Evolutionary conservation across 1,140 invertebrate species (phyloP).

Genomic region (Cecropterus lyciades): DNA sequence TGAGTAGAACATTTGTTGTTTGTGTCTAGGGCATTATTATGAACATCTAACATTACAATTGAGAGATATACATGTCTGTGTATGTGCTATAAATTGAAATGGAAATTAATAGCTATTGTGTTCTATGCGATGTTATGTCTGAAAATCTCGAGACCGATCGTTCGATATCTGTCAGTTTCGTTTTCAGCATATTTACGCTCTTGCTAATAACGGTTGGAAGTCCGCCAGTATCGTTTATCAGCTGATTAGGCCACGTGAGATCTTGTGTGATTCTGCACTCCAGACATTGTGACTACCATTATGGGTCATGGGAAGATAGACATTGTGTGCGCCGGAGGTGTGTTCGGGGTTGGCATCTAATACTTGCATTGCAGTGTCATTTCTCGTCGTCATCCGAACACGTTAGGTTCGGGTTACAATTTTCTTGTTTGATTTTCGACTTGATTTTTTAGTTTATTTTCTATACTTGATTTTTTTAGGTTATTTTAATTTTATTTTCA

Average conservation of each 20-base stretch:
- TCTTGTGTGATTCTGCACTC: constrained; percentile 47
- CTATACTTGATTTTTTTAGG: too few species aligned
- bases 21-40: too few species aligned
- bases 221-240: constrained; percentile 56
- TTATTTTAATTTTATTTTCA: too few species aligned
- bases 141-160: constrained; percentile 15
- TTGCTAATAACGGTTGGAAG: constrained; percentile 53
- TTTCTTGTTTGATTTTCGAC: too few species aligned
- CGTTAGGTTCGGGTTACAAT: neutral
- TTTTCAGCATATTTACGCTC: constrained; percentile 46
- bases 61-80: too few species aligned
- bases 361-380: constrained; percentile 1
- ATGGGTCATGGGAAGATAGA: constrained; percentile 8
- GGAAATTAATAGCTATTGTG: neutral
- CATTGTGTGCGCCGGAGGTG: constrained; percentile 6
- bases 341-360: neutral
- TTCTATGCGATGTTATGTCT: constrained; percentile 13
- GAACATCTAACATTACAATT: too few species aligned
- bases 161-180: constrained; percentile 24
- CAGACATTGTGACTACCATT: constrained; percentile 35
- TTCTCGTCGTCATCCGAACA: neutral
- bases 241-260: constrained; percentile 63
- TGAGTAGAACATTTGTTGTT: too few species aligned
- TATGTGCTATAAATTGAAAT: too few species aligned
- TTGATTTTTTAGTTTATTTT: too few species aligned